These are phyloP conservation scores for Elgonia sp. DNA, from an alignment of 2,888 invertebrate species.

Conservation along the genomic window DNA sequence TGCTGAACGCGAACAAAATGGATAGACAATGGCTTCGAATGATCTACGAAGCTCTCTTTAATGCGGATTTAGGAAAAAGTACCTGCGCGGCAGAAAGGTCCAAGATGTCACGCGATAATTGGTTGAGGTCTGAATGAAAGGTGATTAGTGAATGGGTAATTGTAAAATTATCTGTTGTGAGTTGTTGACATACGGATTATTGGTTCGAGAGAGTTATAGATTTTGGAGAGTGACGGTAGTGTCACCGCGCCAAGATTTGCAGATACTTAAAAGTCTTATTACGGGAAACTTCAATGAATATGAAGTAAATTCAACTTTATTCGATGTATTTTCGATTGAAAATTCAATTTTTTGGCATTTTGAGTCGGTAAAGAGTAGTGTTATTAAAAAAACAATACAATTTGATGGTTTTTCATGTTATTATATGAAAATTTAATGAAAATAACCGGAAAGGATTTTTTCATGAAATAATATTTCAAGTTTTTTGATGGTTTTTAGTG, in stretches of 20 bases:
- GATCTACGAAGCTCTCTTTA: not conserved
- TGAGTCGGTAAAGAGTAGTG: too few species aligned
- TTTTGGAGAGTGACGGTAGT: not conserved
- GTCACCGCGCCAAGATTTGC: not conserved
- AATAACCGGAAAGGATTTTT: too few species aligned
- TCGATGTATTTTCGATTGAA: not conserved
- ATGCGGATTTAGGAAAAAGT: conserved; percentile 21
- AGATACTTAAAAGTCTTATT: not conserved
- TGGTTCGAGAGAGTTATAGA: not conserved
- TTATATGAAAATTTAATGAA: too few species aligned
- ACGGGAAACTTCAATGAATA: too few species aligned
- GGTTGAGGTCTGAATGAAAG: conserved; percentile 15
- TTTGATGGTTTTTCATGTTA: too few species aligned
- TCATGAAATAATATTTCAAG: too few species aligned
- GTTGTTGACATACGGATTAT: not conserved
- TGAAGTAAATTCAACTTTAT: too few species aligned
- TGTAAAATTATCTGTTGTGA: conserved; percentile 21
- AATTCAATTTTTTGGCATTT: not conserved
- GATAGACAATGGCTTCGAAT: conserved; percentile 20
- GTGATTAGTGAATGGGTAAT: conserved; percentile 30
- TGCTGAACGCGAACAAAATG: conserved; percentile 52
- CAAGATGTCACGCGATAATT: conserved; percentile 30
- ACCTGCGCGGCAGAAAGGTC: conserved; percentile 52
- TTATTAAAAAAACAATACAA: too few species aligned
- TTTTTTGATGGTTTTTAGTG: too few species aligned